Evolutionary conservation across 1,140 invertebrate genomes (phyloP), one percentile per base, ranked within the genome.

Genomic region (Akabosia matsudoensis): DNA sequence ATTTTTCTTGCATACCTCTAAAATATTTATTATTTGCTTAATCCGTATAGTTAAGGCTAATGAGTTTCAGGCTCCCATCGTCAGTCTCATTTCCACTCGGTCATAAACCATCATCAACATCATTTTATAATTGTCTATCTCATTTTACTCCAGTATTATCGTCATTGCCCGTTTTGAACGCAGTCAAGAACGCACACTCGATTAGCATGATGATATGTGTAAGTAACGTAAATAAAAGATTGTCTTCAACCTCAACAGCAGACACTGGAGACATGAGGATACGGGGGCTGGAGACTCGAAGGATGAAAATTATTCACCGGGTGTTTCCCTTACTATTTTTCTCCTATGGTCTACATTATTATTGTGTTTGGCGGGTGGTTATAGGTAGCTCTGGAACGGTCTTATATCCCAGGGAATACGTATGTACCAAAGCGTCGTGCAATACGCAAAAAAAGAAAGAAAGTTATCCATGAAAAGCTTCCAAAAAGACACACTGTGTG

Each of bases 131-230:
- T 45, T 18, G 37, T 45, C 18, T 18, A 45, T 18, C 18, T 45
- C 18, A 18, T 45, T 18, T 45, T 10, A 10, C 18, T 10, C 18
- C 37, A 45, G 7, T 18, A 45, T 45, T 18, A 45, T 45, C 37
- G 18, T 45, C 37, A 45, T 45, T 45, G 37, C 7, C 37, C 37
- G 7, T 45, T 45, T 10, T 45, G 37, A n/a, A n/a, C 18, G 37
- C 37, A 45, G 7, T 18, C 37, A 45, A 45, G 18, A 45, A 45
- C n/a, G n/a, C n/a, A 18, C 37, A 45, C 37, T 61, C 54, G 54
- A 61, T 61, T 61, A 61, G 14, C 54, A 61, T 61, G 54, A 61
- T 61, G 54, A 61, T 61, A 61, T 61, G 54, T 24, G n/a, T 61
- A 61, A 22, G n/a, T 13, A 61, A 61, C 13, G 14, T n/a, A 61